Conservation (phyloP, 2,797 vertebrate genomes). For the Rhincodon typus region DNA sequence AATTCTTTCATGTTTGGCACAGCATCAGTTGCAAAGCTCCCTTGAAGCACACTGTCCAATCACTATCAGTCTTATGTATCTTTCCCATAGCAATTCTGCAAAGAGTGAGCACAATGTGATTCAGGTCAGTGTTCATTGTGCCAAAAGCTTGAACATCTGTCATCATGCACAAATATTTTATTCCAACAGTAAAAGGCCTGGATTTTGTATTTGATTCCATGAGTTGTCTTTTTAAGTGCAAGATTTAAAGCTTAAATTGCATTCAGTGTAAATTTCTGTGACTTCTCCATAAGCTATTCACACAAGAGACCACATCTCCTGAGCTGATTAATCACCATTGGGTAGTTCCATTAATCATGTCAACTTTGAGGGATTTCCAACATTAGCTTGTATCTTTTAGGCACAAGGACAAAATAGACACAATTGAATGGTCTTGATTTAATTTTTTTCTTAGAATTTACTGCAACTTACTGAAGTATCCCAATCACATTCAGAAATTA, state of each 20-base stretch:
- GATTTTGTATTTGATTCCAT: not conserved
- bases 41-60: not conserved
- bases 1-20: not conserved
- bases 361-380: not conserved
- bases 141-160: not conserved
- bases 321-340: not conserved
- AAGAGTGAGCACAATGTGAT: constrained; percentile 6
- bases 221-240: not conserved
- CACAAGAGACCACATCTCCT: not conserved
- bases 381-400: not conserved
- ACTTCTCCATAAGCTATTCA: not conserved
- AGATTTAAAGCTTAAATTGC: not conserved
- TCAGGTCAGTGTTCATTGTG: not conserved
- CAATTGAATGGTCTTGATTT: not conserved
- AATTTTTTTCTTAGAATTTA: not conserved
- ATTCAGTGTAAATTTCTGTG: not conserved
- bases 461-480: not conserved
- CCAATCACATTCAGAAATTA: not conserved
- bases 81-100: not conserved
- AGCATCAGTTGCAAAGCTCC: not conserved
- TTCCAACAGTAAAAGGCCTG: not conserved
- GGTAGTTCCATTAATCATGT: not conserved
- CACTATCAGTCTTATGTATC: constrained; percentile 10
- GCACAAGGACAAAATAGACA: not conserved
- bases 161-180: not conserved